These are phyloP conservation scores for Jordanella pulchra DNA, from an alignment of 2,797 vertebrate species.

Conservation along the genomic window DNA sequence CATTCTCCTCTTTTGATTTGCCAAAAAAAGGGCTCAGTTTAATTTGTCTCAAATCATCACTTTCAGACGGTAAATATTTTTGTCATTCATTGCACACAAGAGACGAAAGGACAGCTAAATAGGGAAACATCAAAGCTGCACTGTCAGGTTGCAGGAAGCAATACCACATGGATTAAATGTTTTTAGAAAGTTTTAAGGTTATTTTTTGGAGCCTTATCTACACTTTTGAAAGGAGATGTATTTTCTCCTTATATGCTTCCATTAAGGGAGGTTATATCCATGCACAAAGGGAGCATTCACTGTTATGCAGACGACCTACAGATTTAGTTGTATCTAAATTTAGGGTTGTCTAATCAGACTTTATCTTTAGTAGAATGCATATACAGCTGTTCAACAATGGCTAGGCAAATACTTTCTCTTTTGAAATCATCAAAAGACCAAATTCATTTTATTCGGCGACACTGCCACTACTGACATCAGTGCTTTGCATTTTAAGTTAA, in stretches of 20 bases:
- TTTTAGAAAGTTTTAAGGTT: not conserved
- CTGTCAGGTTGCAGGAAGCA: constrained; percentile 20
- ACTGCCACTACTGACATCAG: not conserved
- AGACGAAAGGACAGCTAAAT: constrained; percentile 20
- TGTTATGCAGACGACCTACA: not conserved
- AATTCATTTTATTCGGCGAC: not conserved
- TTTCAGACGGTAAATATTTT: constrained; percentile 27
- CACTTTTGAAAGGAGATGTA: not conserved
- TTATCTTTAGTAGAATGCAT: not conserved
- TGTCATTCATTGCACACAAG: constrained; percentile 18
- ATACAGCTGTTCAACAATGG: not conserved
- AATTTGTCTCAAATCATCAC: constrained; percentile 44
- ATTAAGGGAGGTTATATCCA: no score
- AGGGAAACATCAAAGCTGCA: constrained; percentile 37
- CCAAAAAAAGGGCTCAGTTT: constrained; percentile 29
- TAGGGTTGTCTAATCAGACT: not conserved
- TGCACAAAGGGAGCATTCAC: no score
- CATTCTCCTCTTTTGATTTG: constrained; percentile 16
- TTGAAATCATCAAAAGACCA: not conserved
- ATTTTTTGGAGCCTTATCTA: not conserved
- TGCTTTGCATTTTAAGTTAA: not conserved
- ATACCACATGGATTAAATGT: not conserved
- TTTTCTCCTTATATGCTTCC: no score
- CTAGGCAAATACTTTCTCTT: not conserved
- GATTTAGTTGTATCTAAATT: not conserved